Conservation (phyloP, 2,113 vertebrate species). For the Taurulus bubalis region DNA sequence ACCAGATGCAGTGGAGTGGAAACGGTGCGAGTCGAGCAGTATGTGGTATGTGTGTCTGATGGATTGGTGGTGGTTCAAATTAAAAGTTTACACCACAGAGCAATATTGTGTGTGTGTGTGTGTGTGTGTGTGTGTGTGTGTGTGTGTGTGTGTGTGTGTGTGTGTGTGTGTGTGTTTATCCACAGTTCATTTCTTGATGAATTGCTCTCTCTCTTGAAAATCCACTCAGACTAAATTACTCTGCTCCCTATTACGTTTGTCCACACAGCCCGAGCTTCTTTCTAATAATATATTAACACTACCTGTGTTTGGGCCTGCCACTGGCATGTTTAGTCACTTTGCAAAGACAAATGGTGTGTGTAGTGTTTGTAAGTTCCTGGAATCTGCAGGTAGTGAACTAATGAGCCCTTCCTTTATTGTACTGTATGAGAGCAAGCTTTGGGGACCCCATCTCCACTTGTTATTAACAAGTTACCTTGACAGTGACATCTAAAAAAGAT, state of each 20-base stretch:
- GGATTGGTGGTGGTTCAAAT: constrained; percentile 57
- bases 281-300: constrained; percentile 41
- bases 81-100: constrained; percentile 62
- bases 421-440: neutral
- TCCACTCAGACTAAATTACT: constrained; percentile 68
- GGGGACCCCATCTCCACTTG: neutral
- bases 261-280: constrained; percentile 52
- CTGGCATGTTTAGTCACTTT: constrained; percentile 52
- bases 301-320: constrained; percentile 7
- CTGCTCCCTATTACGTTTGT: constrained; percentile 58
- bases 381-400: constrained; percentile 21
- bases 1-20: constrained; percentile 53
- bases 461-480: neutral
- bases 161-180: constrained; percentile 12
- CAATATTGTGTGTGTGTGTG: constrained; percentile 29
- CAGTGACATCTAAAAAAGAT: neutral
- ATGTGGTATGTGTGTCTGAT: constrained; percentile 41
- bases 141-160: constrained; percentile 17
- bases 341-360: constrained; percentile 29
- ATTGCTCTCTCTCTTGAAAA: constrained; percentile 65
- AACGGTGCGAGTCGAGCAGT: constrained; percentile 41
- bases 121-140: constrained; percentile 12
- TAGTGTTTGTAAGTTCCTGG: constrained; percentile 11
- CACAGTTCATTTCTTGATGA: constrained; percentile 50
- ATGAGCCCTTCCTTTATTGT: neutral